Base-by-base conservation (phyloP, 1,140 invertebrate species). In the Heliconius eleuchia region DNA sequence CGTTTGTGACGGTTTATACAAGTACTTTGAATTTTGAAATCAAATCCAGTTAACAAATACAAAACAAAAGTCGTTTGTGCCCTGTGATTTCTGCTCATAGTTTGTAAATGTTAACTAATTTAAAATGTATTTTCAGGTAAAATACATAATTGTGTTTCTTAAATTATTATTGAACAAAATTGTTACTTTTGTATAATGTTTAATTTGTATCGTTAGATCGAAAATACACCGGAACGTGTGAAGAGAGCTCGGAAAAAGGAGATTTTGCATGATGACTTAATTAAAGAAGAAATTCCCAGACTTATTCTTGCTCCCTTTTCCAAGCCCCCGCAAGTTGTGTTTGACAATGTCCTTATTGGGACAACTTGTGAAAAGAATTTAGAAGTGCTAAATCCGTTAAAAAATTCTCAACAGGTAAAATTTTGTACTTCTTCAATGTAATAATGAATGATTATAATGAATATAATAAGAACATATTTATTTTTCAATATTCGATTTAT, bases 221-320 rank as follows among this genome's bases (percentile, higher is more conserved):
- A 94, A 77, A 95, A 95, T 83, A 94, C 94, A 39, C 94, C 94
- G 18, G 89, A 95, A 81, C 91, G 89, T 78, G 83, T 91, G 42
- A 88, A 89, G 86, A 89, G 80, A 74, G 77, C 86, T 66, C 83
- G 89, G 6, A 86, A 86, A 60, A 73, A 84, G 9, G 83, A 87
- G 74, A 73, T 71, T 52, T 76, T 79, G 16, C 77, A 82, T 34
- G 88, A 89, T 30, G 83, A 85, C 34, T 83, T 85, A 9, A 87
- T 90, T 13, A 88, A 90, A 76, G 94, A 95, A 83, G 89, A 92
- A 83, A 87, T 84, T 6, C 90, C 93, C 4, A 84, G 92, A 46
- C 86, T 96, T 30, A 89, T 95, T 52, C 91, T 96, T 81, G 96
- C 95, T 6, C 96, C 96, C 11, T 96, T 96, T 92, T 95, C 95